Percentiles rank a stretch among this genome's conserved stretches.
Evolutionary conservation across 2,888 invertebrate genomes (phyloP).

Genomic region (Melikaiella ostensackeni): DNA sequence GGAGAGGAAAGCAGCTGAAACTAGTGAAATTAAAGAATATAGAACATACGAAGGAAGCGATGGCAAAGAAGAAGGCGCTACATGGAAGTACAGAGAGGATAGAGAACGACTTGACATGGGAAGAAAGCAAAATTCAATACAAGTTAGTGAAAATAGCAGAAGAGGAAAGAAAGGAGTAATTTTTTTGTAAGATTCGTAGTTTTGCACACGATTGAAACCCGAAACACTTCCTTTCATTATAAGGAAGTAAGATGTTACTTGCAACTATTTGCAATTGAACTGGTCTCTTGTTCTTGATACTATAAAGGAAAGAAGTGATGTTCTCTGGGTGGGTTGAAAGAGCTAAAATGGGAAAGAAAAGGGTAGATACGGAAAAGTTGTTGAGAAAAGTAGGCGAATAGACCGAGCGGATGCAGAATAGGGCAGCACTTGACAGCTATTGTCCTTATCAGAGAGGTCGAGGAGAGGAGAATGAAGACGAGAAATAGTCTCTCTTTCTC

Average conservation of each 20-base stretch:
- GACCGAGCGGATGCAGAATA: constrained; percentile 46
- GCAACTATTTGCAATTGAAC: neutral
- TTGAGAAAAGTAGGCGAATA: constrained; percentile 38
- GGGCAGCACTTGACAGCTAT: constrained; percentile 63
- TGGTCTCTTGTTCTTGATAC: neutral
- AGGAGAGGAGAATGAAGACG: constrained; percentile 38
- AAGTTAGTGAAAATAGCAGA: no score
- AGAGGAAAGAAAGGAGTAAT: no score
- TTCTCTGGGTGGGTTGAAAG: constrained; percentile 46
- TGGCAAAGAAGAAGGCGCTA: no score
- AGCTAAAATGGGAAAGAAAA: constrained; percentile 45
- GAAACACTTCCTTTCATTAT: no score
- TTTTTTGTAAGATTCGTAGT: no score
- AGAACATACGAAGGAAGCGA: no score
- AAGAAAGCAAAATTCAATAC: no score
- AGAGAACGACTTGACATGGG: no score
- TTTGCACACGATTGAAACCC: no score
- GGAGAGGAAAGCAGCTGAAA: no score
- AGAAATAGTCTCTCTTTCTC: constrained; percentile 31
- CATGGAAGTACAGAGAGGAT: no score
- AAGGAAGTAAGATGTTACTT: neutral
- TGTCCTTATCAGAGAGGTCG: constrained; percentile 61
- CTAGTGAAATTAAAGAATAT: no score
- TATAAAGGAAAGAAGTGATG: neutral
- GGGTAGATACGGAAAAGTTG: constrained; percentile 19